These are phyloP conservation scores for Microcebus ravelobensis DNA, from an alignment of 2,113 vertebrate genomes.

Conservation along the genomic window DNA sequence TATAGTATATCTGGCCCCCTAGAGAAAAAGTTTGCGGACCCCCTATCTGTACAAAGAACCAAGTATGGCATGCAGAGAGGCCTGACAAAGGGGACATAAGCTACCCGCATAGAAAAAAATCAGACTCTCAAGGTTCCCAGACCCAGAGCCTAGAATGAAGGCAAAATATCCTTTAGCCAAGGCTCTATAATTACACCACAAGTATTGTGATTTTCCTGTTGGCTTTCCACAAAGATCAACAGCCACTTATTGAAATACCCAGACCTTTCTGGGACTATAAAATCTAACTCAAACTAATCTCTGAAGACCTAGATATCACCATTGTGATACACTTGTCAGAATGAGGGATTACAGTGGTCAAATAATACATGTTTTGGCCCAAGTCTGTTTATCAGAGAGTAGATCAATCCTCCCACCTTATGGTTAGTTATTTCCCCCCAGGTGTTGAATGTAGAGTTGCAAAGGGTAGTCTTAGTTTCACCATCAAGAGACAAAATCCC, in stretches of 20 bases:
- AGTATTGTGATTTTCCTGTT: background rate
- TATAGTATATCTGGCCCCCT: background rate
- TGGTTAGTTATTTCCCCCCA: background rate
- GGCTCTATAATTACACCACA: background rate
- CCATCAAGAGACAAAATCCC: background rate
- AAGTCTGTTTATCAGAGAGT: background rate
- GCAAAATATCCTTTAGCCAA: background rate
- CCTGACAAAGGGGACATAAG: background rate
- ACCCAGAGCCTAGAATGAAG: background rate
- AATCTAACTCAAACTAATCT: conserved; percentile 4
- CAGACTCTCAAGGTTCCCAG: background rate
- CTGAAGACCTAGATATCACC: background rate
- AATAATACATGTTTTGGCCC: background rate
- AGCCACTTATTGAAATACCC: background rate
- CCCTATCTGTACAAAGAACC: background rate
- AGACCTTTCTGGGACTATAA: background rate
- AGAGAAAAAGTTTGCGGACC: background rate
- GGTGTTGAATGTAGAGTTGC: background rate
- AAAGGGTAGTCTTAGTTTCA: background rate
- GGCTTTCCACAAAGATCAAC: conserved; percentile 25
- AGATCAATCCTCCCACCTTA: background rate
- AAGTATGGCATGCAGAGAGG: background rate
- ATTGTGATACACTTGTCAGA: background rate
- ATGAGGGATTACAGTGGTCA: background rate
- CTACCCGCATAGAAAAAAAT: background rate